Evolutionary conservation across 2,113 vertebrate species (phyloP).

Genomic region (Lagopus leucura): DNA sequence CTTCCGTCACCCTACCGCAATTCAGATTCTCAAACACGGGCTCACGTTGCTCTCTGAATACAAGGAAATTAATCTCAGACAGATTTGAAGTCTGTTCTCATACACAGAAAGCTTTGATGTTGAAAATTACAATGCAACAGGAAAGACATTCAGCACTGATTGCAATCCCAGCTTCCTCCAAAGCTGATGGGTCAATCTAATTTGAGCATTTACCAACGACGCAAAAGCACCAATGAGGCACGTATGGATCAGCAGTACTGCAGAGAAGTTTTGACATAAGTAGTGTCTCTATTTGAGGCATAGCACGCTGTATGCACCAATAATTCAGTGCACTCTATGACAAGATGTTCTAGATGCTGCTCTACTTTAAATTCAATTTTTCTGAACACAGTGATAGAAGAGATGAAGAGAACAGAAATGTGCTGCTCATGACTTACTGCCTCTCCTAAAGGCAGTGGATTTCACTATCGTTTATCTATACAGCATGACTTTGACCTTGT

Average conservation of each 20-base stretch:
- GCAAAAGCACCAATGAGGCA: not conserved
- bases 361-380: not conserved
- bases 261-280: not conserved
- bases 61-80: not conserved
- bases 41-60: not conserved
- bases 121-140: not conserved
- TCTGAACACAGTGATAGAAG: not conserved
- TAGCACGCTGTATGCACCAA: not conserved
- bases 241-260: fast-evolving
- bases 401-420: not conserved
- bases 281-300: not conserved
- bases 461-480: not conserved
- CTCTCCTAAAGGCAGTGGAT: not conserved
- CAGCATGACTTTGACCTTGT: not conserved
- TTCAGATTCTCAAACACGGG: not conserved
- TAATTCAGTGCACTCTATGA: not conserved
- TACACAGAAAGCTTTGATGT: not conserved
- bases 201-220: fast-evolving
- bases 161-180: not conserved
- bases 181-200: not conserved
- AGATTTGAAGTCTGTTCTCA: not conserved
- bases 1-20: not conserved
- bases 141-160: not conserved
- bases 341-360: not conserved
- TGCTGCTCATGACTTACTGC: not conserved